phyloP scores from a whole-genome alignment of 2,113 vertebrate species.

The Malurus melanocephalus region DNA sequence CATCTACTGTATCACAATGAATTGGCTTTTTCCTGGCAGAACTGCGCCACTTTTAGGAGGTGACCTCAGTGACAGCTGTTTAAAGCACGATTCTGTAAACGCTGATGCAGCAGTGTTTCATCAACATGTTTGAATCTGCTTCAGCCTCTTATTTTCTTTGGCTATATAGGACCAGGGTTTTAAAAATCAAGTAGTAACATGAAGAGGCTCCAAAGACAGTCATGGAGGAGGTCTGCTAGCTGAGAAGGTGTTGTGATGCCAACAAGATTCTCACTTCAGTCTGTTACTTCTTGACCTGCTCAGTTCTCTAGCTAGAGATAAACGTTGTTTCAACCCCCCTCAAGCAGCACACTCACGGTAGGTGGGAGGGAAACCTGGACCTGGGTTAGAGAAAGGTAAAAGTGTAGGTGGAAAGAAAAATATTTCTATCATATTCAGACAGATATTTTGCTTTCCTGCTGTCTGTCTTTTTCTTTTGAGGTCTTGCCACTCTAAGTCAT shows the following conservation, averaged over 20 bases:
- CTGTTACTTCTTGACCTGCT: not conserved
- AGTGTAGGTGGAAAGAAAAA: not conserved
- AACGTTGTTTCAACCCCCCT: not conserved
- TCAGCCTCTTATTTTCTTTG: conserved; percentile 1
- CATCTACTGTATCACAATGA: not conserved
- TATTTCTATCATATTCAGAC: not conserved
- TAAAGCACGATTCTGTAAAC: not conserved
- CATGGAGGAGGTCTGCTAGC: not conserved
- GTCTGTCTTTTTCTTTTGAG: not conserved
- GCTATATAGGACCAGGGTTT: not conserved
- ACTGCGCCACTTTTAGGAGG: not conserved
- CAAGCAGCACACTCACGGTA: not conserved
- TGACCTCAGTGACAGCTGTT: not conserved
- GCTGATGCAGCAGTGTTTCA: not conserved
- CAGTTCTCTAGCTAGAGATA: not conserved
- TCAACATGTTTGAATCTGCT: not conserved
- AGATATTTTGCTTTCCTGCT: not conserved
- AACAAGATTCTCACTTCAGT: not conserved
- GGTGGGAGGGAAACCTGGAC: not conserved
- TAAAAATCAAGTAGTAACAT: not conserved
- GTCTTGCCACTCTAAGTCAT: not conserved
- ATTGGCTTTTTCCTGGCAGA: not conserved
- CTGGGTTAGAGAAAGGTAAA: not conserved
- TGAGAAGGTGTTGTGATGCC: not conserved
- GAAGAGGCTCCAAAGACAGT: conserved; percentile 8